Conservation (phyloP, 2,797 vertebrate genomes). For the Falco berigora region DNA sequence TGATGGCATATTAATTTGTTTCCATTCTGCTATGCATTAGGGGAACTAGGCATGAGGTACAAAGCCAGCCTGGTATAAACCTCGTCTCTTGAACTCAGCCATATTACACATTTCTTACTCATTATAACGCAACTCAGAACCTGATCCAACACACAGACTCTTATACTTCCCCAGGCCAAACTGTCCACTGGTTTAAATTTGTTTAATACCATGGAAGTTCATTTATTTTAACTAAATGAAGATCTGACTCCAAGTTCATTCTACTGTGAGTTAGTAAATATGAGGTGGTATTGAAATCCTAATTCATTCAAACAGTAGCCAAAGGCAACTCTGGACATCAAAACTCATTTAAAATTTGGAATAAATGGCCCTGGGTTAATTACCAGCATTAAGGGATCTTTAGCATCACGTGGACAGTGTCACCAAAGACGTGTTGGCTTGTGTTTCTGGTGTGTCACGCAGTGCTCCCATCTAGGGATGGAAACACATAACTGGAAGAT, state of each 20-base stretch:
- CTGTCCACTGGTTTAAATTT: background rate
- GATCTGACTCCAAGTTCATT: conserved; percentile 14
- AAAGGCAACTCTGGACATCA: conserved; percentile 8
- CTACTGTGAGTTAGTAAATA: background rate
- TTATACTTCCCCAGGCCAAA: background rate
- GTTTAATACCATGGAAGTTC: background rate
- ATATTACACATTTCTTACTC: background rate
- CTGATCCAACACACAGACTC: background rate
- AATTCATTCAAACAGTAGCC: conserved; percentile 16
- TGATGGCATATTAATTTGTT: background rate
- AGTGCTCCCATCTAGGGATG: background rate
- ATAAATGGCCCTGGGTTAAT: background rate
- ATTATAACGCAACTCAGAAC: background rate
- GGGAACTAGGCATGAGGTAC: background rate
- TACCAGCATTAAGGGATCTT: background rate
- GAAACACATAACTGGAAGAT: background rate
- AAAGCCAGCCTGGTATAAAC: background rate
- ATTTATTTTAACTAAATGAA: conserved; percentile 42
- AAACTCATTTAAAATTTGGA: background rate
- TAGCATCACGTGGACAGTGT: background rate
- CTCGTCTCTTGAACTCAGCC: background rate
- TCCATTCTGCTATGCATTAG: background rate
- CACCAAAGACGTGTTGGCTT: background rate
- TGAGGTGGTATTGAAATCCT: background rate
- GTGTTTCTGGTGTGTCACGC: background rate